Base-by-base conservation (phyloP, 2,113 vertebrate genomes). In the Sinocyclocheilus anophthalmus region DNA sequence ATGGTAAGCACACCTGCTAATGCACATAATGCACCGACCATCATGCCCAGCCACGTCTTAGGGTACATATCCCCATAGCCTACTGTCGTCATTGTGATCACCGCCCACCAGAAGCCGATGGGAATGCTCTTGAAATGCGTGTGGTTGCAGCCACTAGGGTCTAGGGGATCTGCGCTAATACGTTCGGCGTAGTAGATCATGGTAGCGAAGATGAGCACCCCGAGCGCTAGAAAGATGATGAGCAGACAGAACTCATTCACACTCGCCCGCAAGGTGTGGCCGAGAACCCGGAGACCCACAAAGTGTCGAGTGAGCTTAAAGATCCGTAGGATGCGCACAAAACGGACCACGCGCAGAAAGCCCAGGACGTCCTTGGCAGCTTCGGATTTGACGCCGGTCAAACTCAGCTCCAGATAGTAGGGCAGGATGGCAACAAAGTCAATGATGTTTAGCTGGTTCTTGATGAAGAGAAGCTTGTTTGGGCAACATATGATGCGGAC, bases 61-160 rank as follows among this genome's bases (percentile, higher is more conserved):
- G 98, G 98, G 92, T 95, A 99, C 98, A 99, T 99, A 91, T 99
- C 98, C 0, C 98, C 98, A 0, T 99, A 99, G 70, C 98, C 98
- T 86, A 99, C 93, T 0, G 98, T 99, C 0, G 98, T 99, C 98
- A 99, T 99, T 3, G 98, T 99, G 83, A 99, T 98, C 90, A 99
- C 98, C 0, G 98, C 98, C 98, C 98, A 99, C 98, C 98, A 99
- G 95, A 99, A 99, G 82, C 98, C 97, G 1, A 99, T 99, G 87
- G 98, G 98, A 92, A 99, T 99, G 93, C 98, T 99, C 94, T 98
- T 99, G 91, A 99, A 99, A 92, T 98, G 95, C 1, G 97, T 99
- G 89, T 97, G 97, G 10, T 93, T 93, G 1, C 92, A 95, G 24
- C 94, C 95, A 0, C 93, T 94, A 0, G 96, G 96, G 91, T 98